These are phyloP conservation scores for Caenorhabditis brenneri DNA, from an alignment of 1,140 invertebrate species.

Conservation along the genomic window DNA sequence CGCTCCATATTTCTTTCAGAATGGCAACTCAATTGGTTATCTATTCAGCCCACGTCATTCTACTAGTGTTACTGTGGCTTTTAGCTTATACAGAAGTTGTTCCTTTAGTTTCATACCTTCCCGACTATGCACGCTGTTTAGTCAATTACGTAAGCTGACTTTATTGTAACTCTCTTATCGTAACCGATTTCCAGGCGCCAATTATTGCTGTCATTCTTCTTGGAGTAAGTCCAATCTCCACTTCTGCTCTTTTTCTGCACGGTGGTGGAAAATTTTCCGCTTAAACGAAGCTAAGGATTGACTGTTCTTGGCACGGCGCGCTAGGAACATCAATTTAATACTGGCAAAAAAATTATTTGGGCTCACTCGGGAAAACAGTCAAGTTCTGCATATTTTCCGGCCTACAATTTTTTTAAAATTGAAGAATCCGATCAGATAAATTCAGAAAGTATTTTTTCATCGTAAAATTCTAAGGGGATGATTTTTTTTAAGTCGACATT, in stretches of 20 bases:
- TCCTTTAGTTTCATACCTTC: slow-evolving; percentile 11
- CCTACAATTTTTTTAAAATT: no score
- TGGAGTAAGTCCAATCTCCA: slow-evolving; percentile 43
- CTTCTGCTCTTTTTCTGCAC: no score
- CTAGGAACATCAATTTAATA: no score
- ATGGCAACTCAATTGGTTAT: slow-evolving; percentile 49
- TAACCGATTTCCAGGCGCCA: slow-evolving; percentile 49
- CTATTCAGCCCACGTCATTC: slow-evolving; percentile 24
- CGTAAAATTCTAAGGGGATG: no score
- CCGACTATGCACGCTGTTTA: slow-evolving; percentile 27
- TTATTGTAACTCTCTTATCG: background rate
- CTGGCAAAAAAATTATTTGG: no score
- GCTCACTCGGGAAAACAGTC: no score
- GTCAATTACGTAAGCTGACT: slow-evolving; percentile 45
- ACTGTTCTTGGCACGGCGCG: no score
- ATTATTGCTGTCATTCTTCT: slow-evolving; percentile 38
- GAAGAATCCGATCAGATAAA: background rate
- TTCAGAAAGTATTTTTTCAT: background rate
- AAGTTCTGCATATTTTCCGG: no score
- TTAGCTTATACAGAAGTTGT: slow-evolving; percentile 21
- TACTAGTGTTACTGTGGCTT: slow-evolving; percentile 45
- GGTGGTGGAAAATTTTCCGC: no score
- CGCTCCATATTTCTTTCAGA: slow-evolving; percentile 35
- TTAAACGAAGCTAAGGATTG: no score
- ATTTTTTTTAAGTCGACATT: no score